Percentiles rank a stretch among this genome's conserved stretches.
Conservation (phyloP, 92 coral and sea anemone species). For the Scolanthus callimorphus region DNA sequence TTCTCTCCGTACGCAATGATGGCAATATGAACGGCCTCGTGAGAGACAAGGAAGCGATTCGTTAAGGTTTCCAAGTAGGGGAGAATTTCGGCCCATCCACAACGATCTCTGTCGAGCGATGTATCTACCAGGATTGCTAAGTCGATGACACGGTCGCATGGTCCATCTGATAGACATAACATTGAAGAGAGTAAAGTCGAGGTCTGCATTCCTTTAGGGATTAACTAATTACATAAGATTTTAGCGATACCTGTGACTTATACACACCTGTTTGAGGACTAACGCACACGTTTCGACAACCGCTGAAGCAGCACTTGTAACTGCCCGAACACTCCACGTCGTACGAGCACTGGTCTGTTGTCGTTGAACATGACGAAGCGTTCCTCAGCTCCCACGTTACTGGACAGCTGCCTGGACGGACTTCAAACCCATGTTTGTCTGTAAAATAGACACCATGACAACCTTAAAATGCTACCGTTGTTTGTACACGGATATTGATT, state of each 20-base stretch:
- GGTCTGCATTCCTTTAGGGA: no score
- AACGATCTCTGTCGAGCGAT: conserved; percentile 14
- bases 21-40: conserved; percentile 42
- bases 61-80: conserved; percentile 7
- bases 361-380: conserved; percentile 11
- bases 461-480: background rate
- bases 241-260: no score
- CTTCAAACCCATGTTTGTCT: background rate
- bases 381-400: background rate
- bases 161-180: conserved; percentile 3
- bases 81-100: conserved; percentile 22
- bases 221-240: no score
- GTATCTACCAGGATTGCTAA: conserved; percentile 19
- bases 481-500: no score
- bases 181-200: no score
- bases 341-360: conserved; percentile 26
- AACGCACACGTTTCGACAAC: conserved; percentile 49
- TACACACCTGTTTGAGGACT: no score
- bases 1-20: conserved; percentile 32
- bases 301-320: conserved; percentile 54
- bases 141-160: conserved; percentile 13
- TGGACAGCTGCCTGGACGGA: conserved; percentile 21
- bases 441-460: background rate
- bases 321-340: conserved; percentile 40
- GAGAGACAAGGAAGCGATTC: conserved; percentile 31